Conservation (phyloP, 2,113 vertebrate genomes). For the Microcebus jonahi region DNA sequence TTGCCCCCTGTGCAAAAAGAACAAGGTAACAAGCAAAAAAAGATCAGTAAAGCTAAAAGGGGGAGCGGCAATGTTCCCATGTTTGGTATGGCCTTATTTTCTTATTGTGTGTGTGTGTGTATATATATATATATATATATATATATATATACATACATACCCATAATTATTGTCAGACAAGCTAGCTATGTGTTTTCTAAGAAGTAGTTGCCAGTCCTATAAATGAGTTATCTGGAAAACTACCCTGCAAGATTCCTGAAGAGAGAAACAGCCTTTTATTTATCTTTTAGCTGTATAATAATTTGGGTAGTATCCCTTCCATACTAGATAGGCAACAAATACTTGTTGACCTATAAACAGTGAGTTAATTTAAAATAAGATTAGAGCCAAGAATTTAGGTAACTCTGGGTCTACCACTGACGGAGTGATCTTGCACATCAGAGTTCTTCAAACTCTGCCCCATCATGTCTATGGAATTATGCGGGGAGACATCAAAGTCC, state of each 20-base stretch:
- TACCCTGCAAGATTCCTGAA: neutral
- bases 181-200: conserved; percentile 34
- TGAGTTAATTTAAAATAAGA: conserved; percentile 21
- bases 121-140: too few species aligned
- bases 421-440: neutral
- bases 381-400: neutral
- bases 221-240: conserved; percentile 51
- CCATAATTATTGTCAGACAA: conserved; percentile 30
- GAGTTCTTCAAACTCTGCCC: neutral
- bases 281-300: neutral
- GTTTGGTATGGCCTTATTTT: conserved; percentile 4
- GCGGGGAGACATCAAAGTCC: neutral
- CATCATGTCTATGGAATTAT: neutral
- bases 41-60: neutral
- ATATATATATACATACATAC: neutral
- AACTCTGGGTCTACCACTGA: neutral
- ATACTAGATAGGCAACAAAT: neutral
- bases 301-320: neutral
- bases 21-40: neutral
- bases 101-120: neutral
- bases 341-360: conserved; percentile 7
- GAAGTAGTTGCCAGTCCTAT: conserved; percentile 10
- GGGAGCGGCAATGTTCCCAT: neutral
- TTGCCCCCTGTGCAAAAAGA: neutral
- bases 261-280: neutral